Percentiles rank a stretch among this genome's conserved stretches.
These are phyloP conservation scores for Petrolisthes manimaculis DNA, from an alignment of 2,888 invertebrate species.

Conservation along the genomic window DNA sequence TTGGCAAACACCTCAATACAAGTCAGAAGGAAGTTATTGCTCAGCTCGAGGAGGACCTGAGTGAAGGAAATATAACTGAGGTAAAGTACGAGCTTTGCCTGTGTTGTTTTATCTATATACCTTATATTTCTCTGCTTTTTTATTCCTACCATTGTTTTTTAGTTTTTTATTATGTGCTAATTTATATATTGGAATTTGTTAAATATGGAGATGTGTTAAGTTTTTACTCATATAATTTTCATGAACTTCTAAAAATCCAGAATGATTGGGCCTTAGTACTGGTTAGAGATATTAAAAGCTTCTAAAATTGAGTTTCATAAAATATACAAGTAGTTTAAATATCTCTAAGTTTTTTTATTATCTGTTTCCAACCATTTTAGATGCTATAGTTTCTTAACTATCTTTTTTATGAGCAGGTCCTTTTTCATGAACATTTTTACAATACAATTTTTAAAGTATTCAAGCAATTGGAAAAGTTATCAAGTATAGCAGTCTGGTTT, in stretches of 20 bases:
- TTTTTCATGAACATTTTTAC: too few relatives aligned
- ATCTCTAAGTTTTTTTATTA: too few relatives aligned
- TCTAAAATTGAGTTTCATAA: too few relatives aligned
- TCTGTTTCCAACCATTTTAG: too few relatives aligned
- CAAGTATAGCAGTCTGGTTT: background rate
- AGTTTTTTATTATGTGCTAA: background rate
- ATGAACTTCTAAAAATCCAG: too few relatives aligned
- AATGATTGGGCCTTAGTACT: too few relatives aligned
- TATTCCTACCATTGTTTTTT: background rate
- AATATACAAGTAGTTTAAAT: too few relatives aligned
- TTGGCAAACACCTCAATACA: conserved; percentile 15
- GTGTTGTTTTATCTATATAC: background rate
- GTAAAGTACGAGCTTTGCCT: conserved; percentile 34
- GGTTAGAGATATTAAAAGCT: too few relatives aligned
- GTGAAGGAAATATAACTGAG: conserved; percentile 50
- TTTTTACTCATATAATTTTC: too few relatives aligned
- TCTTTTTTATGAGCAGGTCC: too few relatives aligned
- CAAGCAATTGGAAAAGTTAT: background rate
- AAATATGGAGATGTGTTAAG: too few relatives aligned
- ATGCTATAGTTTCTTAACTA: too few relatives aligned
- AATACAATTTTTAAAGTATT: background rate
- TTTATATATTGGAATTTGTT: background rate
- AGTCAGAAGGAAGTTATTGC: conserved; percentile 11
- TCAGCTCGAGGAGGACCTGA: conserved; percentile 33
- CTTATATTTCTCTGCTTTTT: background rate